phyloP scores from a whole-genome alignment of 2,797 vertebrate genomes.

The Hippopotamyrus pictus region DNA sequence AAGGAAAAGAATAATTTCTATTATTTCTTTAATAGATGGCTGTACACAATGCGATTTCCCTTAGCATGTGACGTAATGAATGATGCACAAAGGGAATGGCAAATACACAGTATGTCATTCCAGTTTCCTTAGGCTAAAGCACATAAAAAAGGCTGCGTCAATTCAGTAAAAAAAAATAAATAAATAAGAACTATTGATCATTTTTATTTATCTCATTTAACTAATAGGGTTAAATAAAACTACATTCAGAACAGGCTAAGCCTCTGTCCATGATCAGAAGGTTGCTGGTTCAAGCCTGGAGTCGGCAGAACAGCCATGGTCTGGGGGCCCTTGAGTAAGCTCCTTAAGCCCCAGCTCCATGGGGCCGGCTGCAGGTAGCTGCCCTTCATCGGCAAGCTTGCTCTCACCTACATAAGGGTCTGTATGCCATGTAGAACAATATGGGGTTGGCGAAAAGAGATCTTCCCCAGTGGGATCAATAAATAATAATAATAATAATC shows the following conservation, averaged over 20 bases:
- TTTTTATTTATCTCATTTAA: background rate
- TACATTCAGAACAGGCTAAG: background rate
- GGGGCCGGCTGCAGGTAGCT: background rate
- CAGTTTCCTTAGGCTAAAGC: background rate
- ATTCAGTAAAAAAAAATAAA: background rate
- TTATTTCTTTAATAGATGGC: background rate
- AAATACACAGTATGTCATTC: background rate
- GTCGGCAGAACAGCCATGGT: background rate
- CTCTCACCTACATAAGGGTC: background rate
- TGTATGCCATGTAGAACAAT: background rate
- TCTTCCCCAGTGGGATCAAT: background rate
- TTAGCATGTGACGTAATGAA: background rate
- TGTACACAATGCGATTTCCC: background rate
- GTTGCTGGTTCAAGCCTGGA: background rate
- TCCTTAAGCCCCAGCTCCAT: background rate
- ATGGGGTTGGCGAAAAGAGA: background rate
- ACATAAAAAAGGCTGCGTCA: background rate
- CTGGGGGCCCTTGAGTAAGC: background rate
- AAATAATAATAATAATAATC: background rate
- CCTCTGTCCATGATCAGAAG: background rate
- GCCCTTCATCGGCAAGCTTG: background rate
- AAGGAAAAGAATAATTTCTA: conserved; percentile 23
- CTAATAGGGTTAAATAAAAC: background rate
- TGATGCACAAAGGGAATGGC: background rate
- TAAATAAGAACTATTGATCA: background rate